Percentiles rank a stretch among this genome's conserved stretches.
Evolutionary conservation across 2,113 vertebrate species (phyloP).

Genomic region (Morone chrysops): DNA sequence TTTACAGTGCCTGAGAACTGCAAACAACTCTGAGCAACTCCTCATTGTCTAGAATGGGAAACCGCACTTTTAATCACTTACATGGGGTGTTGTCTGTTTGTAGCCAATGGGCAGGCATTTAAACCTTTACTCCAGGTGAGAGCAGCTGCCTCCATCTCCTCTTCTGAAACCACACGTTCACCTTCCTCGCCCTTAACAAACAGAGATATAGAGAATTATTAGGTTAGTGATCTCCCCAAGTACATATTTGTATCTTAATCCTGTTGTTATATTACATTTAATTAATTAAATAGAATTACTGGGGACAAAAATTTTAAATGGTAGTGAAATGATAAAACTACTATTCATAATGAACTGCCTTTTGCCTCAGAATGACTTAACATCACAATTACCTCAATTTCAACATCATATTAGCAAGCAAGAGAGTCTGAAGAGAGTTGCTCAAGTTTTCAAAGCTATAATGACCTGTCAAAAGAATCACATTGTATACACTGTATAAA

Average conservation of each 20-base stretch:
- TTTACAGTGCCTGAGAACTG: no score
- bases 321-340: background rate
- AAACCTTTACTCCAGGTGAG: slow-evolving; percentile 83
- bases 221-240: background rate
- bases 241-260: background rate
- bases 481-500: background rate
- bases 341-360: background rate
- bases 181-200: slow-evolving; percentile 81
- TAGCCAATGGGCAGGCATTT: slow-evolving; percentile 45
- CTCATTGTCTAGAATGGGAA: background rate
- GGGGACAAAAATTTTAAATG: background rate
- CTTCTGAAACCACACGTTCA: slow-evolving; percentile 83
- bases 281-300: background rate
- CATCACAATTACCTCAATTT: background rate
- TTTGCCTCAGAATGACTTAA: background rate
- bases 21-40: background rate
- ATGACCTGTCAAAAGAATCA: background rate
- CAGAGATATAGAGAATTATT: background rate
- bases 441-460: no score
- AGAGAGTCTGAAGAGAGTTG: no score
- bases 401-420: background rate
- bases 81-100: slow-evolving; percentile 87
- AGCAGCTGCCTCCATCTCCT: slow-evolving; percentile 87
- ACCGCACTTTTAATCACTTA: slow-evolving; percentile 72
- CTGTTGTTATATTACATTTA: background rate